phyloP scores from a whole-genome alignment of 2,888 invertebrate genomes.

The Sthenelais limicola region DNA sequence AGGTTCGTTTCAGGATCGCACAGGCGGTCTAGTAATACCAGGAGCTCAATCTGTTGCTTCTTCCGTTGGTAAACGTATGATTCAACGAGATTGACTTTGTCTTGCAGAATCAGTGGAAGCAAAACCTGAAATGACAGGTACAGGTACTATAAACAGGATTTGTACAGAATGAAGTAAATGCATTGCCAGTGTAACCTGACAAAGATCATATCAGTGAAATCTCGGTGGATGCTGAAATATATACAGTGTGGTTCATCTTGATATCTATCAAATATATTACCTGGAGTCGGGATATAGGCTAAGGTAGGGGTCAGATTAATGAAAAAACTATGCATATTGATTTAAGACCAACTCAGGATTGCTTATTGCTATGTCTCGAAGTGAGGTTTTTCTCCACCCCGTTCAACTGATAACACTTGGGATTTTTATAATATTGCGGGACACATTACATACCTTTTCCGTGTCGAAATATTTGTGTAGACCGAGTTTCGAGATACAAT shows the following conservation, averaged over 20 bases:
- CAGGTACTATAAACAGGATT: no score
- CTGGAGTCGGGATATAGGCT: no score
- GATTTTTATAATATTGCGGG: no score
- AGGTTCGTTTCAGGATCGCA: conserved; percentile 59
- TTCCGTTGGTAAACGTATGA: conserved; percentile 81
- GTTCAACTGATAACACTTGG: not conserved
- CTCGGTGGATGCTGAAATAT: no score
- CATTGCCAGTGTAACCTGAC: no score
- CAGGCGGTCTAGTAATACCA: conserved; percentile 80
- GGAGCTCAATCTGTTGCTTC: conserved; percentile 78
- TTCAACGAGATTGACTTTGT: conserved; percentile 83
- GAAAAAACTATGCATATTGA: no score
- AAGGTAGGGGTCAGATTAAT: no score
- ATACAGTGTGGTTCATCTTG: no score
- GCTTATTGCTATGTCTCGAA: not conserved
- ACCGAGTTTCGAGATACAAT: conserved; percentile 56
- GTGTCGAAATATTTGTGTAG: conserved; percentile 61
- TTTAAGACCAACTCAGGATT: no score
- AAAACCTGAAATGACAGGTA: conserved; percentile 43
- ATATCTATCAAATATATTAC: no score
- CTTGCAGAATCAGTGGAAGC: conserved; percentile 86
- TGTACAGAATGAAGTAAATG: no score
- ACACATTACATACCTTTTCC: conserved; percentile 60
- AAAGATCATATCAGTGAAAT: no score
- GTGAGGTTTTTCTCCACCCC: not conserved